These are phyloP conservation scores for Nothocercus julius DNA, from an alignment of 2,113 vertebrate genomes.

Conservation along the genomic window DNA sequence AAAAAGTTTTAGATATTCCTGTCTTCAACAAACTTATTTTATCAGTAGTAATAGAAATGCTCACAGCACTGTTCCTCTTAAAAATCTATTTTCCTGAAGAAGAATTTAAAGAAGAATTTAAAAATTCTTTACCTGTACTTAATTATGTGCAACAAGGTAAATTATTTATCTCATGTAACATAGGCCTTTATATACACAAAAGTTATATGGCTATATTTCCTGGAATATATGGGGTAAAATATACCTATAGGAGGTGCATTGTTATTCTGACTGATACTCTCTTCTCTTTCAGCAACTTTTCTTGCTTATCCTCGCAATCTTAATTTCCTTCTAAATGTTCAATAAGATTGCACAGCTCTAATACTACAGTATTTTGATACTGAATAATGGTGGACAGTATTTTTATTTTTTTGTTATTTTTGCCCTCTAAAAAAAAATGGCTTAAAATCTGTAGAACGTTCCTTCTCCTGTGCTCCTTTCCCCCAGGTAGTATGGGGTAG, in stretches of 20 bases:
- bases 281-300: not conserved
- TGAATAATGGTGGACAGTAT: not conserved
- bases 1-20: not conserved
- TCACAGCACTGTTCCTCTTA: not conserved
- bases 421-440: not conserved
- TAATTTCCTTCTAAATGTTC: slow-evolving; percentile 18
- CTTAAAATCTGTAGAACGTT: not conserved
- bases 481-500: not conserved
- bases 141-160: not conserved
- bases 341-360: not conserved
- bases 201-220: not conserved
- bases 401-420: not conserved
- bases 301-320: not conserved
- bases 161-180: slow-evolving; percentile 24
- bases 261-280: not conserved
- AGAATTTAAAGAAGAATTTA: too few relatives aligned
- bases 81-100: not conserved
- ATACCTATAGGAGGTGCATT: not conserved
- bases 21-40: not conserved
- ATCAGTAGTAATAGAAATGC: not conserved
- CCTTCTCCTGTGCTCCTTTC: not conserved
- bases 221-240: not conserved
- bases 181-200: not conserved
- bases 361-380: not conserved
- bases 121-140: not conserved